Base-by-base conservation (phyloP, 1,140 invertebrate genomes). In the Drosophila sp. region DNA sequence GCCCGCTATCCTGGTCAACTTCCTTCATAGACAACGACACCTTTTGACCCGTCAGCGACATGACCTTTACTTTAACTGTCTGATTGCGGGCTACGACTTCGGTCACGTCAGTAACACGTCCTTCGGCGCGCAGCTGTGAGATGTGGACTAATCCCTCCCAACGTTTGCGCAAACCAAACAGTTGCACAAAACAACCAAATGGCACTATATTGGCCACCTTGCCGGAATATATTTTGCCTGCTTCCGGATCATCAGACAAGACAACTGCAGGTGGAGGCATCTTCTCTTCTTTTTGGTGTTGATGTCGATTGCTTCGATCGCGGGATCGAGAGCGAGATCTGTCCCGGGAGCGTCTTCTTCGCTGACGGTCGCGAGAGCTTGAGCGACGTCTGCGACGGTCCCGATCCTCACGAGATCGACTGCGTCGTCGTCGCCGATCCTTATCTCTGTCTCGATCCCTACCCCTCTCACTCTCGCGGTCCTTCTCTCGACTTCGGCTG, bases 81-180 rank as follows among this genome's bases (percentile, higher is more conserved):
- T 97, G 96, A 36, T 98, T 98, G 77, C 97, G 94, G 8, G 94
- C 94, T 0, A 99, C 97, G 18, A 99, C 98, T 93, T 99, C 99
- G 5, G 95, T 95, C 0, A 99, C 98, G 93, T 96, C 97, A 0
- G 96, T 97, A 7, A 99, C 98, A 78, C 98, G 93, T 0, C 98
- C 98, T 92, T 99, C 98, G 45, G 96, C 94, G 34, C 98, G 92
- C 18, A 99, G 92, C 92, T 99, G 98, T 8, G 98, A 99, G 76
- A 99, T 99, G 89, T 99, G 99, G 7, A 99, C 98, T 0, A 99
- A 93, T 2, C 99, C 99, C 92, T 99, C 99, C 94, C 96, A 97
- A 61, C 97, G 94, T 61, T 95, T 94, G 50, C 95, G 94, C 7
- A 99, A 93, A 0, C 98, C 97, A 90, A 99, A 97, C 6, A 99